These are phyloP conservation scores for Danio kyathit DNA, from an alignment of 2,797 vertebrate species.

Conservation along the genomic window DNA sequence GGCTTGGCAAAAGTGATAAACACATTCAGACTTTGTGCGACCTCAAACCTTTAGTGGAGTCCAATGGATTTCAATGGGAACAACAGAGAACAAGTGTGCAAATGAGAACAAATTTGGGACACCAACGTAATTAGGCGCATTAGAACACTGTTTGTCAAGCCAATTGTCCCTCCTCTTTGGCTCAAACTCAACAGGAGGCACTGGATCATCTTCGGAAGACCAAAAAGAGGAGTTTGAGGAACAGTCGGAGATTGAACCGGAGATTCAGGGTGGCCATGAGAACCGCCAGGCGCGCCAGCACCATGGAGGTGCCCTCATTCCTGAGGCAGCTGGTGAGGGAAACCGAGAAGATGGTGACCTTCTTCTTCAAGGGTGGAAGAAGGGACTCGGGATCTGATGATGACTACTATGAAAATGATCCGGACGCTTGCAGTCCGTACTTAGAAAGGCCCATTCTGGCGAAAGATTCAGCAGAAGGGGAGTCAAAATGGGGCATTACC, in stretches of 20 bases:
- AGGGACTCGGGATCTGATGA: slow-evolving; percentile 63
- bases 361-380: slow-evolving; percentile 78
- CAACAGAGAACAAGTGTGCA: background rate
- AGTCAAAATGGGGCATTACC: slow-evolving; percentile 66
- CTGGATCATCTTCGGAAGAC: slow-evolving; percentile 54
- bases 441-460: slow-evolving; percentile 76
- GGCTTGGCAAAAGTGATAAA: slow-evolving; percentile 51
- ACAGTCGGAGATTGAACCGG: slow-evolving; percentile 71
- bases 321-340: slow-evolving; percentile 79
- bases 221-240: slow-evolving; percentile 65
- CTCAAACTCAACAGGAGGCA: background rate
- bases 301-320: slow-evolving; percentile 81
- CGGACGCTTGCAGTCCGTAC: slow-evolving; percentile 73
- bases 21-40: slow-evolving; percentile 28
- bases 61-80: background rate
- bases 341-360: slow-evolving; percentile 82
- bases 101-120: background rate
- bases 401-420: slow-evolving; percentile 59
- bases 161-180: background rate
- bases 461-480: slow-evolving; percentile 76
- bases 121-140: background rate
- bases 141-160: background rate
- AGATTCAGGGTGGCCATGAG: slow-evolving; percentile 74
- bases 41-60: background rate
- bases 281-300: slow-evolving; percentile 76